Percentiles rank a stretch among this genome's conserved stretches.
phyloP scores from a whole-genome alignment of 64 coral and sea anemone genomes.

The Stichodactyla mertensii region DNA sequence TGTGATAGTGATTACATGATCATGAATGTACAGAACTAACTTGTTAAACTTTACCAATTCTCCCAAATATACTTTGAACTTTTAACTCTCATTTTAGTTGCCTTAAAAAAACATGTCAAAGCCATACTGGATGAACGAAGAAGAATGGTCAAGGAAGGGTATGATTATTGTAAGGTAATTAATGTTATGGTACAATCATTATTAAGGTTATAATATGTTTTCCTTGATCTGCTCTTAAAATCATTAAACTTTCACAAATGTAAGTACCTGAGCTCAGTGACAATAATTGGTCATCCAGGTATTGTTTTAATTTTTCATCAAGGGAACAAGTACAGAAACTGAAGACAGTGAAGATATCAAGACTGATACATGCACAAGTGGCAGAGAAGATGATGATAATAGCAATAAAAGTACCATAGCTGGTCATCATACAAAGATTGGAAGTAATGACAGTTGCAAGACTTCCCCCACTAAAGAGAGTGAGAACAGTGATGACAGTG shows the following conservation, averaged over 20 bases:
- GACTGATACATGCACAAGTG: neutral
- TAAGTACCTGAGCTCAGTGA: neutral
- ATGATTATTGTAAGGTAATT: slow-evolving; percentile 23
- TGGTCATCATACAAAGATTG: neutral
- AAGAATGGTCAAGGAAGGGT: slow-evolving; percentile 47
- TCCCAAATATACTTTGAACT: neutral
- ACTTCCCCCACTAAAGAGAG: neutral
- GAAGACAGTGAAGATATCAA: slow-evolving; percentile 3
- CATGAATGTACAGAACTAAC: neutral
- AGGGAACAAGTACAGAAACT: neutral
- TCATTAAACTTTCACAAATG: neutral
- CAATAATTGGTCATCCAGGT: neutral
- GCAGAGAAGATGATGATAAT: neutral
- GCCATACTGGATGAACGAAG: slow-evolving; percentile 40
- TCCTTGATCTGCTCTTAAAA: neutral
- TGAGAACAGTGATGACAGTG: neutral
- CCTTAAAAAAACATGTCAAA: slow-evolving; percentile 23
- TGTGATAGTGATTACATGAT: neutral
- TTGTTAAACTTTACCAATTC: neutral
- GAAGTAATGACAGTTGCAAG: neutral
- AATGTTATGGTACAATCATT: neutral
- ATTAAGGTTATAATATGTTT: neutral
- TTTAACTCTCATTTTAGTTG: neutral
- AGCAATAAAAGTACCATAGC: neutral
- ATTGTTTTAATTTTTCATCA: neutral